Conservation (phyloP, 2,888 invertebrate genomes). For the Mythimna vitellina region DNA sequence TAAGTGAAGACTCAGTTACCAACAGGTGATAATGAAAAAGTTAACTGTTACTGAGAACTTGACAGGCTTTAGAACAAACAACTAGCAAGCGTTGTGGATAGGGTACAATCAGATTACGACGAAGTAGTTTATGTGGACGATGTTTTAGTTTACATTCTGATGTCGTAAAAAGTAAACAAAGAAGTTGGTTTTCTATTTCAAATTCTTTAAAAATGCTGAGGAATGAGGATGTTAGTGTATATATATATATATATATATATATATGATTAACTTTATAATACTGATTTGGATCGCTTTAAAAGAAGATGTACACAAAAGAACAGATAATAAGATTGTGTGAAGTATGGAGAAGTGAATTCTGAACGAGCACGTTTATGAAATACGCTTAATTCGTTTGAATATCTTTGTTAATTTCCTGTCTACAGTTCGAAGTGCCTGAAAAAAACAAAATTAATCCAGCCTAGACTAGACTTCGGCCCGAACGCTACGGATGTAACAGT, state of each 20-base stretch:
- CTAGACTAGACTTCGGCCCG: slow-evolving; percentile 24
- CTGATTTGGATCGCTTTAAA: neutral
- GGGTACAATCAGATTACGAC: slow-evolving; percentile 35
- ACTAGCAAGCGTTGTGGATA: slow-evolving; percentile 36
- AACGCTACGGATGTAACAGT: slow-evolving; percentile 52
- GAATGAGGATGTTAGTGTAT: neutral
- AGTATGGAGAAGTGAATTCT: neutral
- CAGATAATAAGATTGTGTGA: neutral
- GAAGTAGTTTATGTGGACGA: slow-evolving; percentile 14
- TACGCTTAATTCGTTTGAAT: neutral
- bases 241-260: too few relatives aligned
- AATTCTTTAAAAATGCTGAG: neutral
- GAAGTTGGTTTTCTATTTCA: neutral
- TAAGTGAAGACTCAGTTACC: slow-evolving; percentile 54
- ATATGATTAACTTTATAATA: too few relatives aligned
- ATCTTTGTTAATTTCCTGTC: neutral
- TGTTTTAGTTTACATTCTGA: slow-evolving; percentile 4
- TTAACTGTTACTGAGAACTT: slow-evolving; percentile 54
- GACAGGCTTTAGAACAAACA: slow-evolving; percentile 49
- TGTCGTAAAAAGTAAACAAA: neutral
- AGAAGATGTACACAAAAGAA: neutral
- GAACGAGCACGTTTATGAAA: too few relatives aligned
- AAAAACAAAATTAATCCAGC: slow-evolving; percentile 40
- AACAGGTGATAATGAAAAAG: slow-evolving; percentile 68
- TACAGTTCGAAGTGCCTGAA: neutral